phyloP scores from a whole-genome alignment of 2,888 invertebrate genomes.

The Phanerotoma sp. region DNA sequence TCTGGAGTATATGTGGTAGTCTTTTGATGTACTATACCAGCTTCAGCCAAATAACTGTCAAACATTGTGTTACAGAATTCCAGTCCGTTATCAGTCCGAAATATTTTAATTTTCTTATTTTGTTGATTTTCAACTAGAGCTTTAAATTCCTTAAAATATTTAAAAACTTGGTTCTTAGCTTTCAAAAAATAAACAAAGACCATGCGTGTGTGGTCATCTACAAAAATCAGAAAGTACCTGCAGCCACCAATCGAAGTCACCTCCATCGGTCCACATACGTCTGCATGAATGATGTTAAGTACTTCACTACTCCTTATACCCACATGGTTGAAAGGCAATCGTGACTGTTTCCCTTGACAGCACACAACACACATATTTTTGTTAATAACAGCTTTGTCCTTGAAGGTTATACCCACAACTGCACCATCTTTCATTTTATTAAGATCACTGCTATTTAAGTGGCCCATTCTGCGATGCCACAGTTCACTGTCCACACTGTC shows the following conservation, averaged over 20 bases:
- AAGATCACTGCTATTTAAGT: background rate
- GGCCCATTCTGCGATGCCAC: slow-evolving; percentile 2
- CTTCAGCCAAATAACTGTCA: background rate
- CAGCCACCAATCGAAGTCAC: background rate
- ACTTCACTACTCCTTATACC: slow-evolving; percentile 29
- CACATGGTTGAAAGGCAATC: slow-evolving; percentile 31
- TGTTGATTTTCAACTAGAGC: background rate
- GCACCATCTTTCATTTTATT: background rate
- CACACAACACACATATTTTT: slow-evolving; percentile 28
- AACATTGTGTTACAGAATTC: slow-evolving; percentile 5
- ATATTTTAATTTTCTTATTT: slow-evolving; percentile 4
- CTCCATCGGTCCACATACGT: slow-evolving; percentile 29
- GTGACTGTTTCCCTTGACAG: slow-evolving; percentile 37
- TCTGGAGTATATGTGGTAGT: slow-evolving; percentile 29
- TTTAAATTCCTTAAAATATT: slow-evolving; percentile 2
- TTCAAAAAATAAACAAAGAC: slow-evolving; percentile 7
- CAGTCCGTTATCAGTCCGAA: slow-evolving; percentile 10
- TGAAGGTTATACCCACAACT: background rate
- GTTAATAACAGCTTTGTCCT: too few species aligned
- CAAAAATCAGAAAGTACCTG: slow-evolving; percentile 4
- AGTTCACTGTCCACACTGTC: background rate
- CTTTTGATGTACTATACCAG: slow-evolving; percentile 28
- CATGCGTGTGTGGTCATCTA: slow-evolving; percentile 12
- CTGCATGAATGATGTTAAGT: slow-evolving; percentile 47
- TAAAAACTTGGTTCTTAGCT: slow-evolving; percentile 7